A percentile compares a stretch with the other conserved stretches of the same genome.
Conservation (phyloP, 2,797 vertebrate species). For the Cirrhinus molitorella region DNA sequence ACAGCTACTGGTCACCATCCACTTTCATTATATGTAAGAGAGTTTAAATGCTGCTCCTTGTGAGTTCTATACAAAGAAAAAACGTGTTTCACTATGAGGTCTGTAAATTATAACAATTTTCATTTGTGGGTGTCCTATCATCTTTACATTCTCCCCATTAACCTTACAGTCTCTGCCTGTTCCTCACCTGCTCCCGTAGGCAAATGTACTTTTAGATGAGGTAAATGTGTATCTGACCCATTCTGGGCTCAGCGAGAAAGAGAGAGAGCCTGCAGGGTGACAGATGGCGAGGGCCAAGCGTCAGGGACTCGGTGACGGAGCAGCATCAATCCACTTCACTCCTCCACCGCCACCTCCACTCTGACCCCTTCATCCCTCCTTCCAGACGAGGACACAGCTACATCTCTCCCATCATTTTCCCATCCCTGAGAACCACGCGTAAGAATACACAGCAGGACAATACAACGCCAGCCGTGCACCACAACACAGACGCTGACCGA, state of each 20-base stretch:
- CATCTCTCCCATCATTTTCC: background rate
- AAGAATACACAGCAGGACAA: constrained; percentile 7
- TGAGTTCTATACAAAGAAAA: background rate
- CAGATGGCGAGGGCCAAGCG: constrained; percentile 63
- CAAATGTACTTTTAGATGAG: background rate
- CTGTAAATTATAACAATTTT: background rate
- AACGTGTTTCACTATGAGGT: background rate
- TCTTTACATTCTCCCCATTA: background rate
- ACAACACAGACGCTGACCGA: constrained; percentile 14
- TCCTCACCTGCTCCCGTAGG: background rate
- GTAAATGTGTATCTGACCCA: constrained; percentile 32
- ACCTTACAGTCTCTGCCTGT: constrained; percentile 16
- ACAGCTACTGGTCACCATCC: background rate
- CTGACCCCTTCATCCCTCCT: background rate
- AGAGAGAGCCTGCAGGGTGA: constrained; percentile 52
- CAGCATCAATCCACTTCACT: background rate
- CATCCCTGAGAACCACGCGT: constrained; percentile 1
- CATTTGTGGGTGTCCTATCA: background rate
- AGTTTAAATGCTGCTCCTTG: background rate
- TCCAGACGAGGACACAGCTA: background rate
- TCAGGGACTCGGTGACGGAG: constrained; percentile 39
- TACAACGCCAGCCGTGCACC: background rate
- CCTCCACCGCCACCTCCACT: background rate
- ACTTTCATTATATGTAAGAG: background rate
- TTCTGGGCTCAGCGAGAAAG: constrained; percentile 35